phyloP scores from a whole-genome alignment of 2,888 invertebrate genomes.

The Melipona beecheii region DNA sequence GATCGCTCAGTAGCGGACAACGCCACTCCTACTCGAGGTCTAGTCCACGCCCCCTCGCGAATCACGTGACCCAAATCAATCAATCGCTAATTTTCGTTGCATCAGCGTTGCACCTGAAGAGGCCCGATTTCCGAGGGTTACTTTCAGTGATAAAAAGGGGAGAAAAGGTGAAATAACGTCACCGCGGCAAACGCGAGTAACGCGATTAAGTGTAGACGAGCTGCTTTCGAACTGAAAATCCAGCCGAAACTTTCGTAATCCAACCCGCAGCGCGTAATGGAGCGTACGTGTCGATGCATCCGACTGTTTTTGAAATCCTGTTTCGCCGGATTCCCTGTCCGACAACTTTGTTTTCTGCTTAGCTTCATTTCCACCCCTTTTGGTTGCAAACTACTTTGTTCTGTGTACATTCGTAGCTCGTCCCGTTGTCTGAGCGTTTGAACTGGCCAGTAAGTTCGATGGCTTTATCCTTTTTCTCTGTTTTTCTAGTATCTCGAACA shows the following conservation, averaged over 20 bases:
- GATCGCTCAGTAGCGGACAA: no score
- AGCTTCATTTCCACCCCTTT: neutral
- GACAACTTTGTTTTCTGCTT: neutral
- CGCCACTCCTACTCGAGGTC: no score
- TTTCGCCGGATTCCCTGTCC: neutral
- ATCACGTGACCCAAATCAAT: no score
- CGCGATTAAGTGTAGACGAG: constrained; percentile 38
- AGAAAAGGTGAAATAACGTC: neutral
- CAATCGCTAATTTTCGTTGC: no score
- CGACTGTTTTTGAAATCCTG: constrained; percentile 6
- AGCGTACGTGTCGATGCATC: constrained; percentile 28
- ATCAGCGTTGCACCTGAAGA: no score
- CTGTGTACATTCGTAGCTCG: neutral
- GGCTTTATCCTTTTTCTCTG: no score
- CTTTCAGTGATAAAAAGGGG: no score
- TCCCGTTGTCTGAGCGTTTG: neutral
- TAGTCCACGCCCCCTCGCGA: no score
- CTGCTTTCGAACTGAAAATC: constrained; percentile 29
- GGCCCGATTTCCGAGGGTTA: no score
- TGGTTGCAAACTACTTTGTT: neutral
- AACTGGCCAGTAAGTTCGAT: neutral
- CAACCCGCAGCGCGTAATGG: constrained; percentile 5
- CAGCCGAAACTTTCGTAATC: constrained; percentile 58
- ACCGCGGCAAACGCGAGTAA: constrained; percentile 41
- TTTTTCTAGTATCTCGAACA: no score